phyloP scores from a whole-genome alignment of 1,140 invertebrate species.

The Pygmarrhopalites habei region DNA sequence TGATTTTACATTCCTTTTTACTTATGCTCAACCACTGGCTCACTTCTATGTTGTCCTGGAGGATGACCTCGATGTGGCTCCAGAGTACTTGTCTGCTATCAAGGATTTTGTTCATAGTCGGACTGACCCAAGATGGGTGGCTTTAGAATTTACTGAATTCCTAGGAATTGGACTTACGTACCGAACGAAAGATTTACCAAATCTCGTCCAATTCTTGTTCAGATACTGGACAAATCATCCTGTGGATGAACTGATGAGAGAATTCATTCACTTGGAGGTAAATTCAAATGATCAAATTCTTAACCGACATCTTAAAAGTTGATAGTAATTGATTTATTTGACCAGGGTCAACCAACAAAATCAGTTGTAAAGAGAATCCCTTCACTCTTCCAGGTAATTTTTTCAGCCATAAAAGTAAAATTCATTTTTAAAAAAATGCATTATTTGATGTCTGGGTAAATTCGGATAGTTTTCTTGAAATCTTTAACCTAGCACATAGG shows the following conservation, averaged over 20 bases:
- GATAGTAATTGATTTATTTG: too few species aligned
- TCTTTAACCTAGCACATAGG: conserved; percentile 26
- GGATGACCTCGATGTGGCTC: conserved; percentile 32
- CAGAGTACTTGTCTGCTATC: conserved; percentile 30
- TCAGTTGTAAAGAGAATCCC: conserved; percentile 24
- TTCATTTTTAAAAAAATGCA: too few species aligned
- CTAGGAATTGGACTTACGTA: conserved; percentile 35
- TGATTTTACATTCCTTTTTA: conserved; percentile 36
- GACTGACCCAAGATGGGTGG: conserved; percentile 24
- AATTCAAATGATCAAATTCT: too few species aligned
- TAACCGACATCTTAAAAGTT: too few species aligned
- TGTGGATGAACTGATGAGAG: conserved; percentile 33
- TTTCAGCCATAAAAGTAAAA: too few species aligned
- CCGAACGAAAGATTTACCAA: conserved; percentile 18
- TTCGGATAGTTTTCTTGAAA: too few species aligned
- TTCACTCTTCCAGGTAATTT: conserved; percentile 21
- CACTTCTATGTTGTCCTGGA: conserved; percentile 36
- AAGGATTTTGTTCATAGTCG: conserved; percentile 17
- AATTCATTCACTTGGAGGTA: conserved; percentile 19
- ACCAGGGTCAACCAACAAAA: conserved; percentile 18
- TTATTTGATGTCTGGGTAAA: too few species aligned
- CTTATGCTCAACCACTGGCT: conserved; percentile 25
- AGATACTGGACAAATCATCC: conserved; percentile 35
- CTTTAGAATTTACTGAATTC: conserved; percentile 32
- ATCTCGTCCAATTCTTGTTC: conserved; percentile 23